These are phyloP conservation scores for Notodonta ziczac DNA, from an alignment of 2,888 invertebrate genomes.

Conservation along the genomic window DNA sequence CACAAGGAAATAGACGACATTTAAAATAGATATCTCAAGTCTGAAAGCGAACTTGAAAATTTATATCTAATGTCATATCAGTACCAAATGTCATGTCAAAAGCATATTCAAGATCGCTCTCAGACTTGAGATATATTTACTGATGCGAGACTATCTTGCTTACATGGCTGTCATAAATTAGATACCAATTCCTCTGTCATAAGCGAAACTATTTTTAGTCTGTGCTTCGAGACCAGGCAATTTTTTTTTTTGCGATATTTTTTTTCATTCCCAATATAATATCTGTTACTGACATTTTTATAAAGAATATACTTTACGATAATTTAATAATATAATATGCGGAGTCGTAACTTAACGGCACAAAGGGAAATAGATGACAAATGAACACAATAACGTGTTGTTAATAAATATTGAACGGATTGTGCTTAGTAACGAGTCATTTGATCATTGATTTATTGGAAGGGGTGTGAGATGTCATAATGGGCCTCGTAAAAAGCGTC, in stretches of 20 bases:
- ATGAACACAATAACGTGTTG: slow-evolving; percentile 22
- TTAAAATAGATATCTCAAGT: no score
- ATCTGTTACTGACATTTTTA: background rate
- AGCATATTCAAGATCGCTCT: no score
- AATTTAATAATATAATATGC: slow-evolving; percentile 38
- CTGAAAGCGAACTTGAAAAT: no score
- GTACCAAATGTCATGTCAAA: no score
- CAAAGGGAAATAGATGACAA: slow-evolving; percentile 22
- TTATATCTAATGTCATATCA: no score
- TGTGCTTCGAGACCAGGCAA: no score
- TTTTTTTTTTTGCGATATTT: background rate
- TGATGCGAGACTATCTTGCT: no score
- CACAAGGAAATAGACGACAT: no score
- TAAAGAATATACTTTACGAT: slow-evolving; percentile 34
- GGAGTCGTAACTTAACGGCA: slow-evolving; percentile 46
- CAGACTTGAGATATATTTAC: no score
- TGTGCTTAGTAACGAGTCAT: slow-evolving; percentile 31
- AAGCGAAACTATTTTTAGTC: no score
- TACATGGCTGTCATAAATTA: no score
- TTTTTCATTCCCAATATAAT: background rate
- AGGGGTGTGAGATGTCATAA: slow-evolving; percentile 12
- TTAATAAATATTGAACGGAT: slow-evolving; percentile 42
- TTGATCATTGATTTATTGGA: slow-evolving; percentile 39
- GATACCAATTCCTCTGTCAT: no score
- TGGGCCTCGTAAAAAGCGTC: background rate